Base-by-base conservation (phyloP, 2,888 invertebrate species). In the Syritta pipiens region DNA sequence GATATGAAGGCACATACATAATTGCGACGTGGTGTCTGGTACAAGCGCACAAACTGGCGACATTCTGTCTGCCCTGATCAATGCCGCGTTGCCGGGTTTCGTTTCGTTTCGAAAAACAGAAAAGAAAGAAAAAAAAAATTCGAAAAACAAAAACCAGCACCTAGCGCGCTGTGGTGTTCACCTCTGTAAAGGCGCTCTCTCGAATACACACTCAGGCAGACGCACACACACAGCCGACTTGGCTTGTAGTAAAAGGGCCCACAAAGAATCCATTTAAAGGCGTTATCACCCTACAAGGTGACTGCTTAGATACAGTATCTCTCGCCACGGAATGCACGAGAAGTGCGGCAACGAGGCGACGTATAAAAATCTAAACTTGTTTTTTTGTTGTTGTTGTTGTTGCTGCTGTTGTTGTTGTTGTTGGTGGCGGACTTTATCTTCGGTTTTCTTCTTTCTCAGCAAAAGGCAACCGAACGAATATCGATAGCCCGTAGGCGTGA, bases 51-150 rank as follows among this genome's bases (percentile, higher is more conserved):
- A 91, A 93, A 92, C 93, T 92, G 95, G 95, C 95, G 95, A 95
- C 95, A 95, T 94, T 94, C 94, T 95, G 95, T 95, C 95, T 95
- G 94, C 94, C 93, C 83, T 91, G 93, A 93, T 93, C 92, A 92
- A 86, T 87, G 91, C 93, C 87, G 82, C 89, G 94, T 93, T 94
- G 94, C 91, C 93, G 89, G 82, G 84, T 83, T 88, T 86, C 83
- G 14, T 26, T n/a, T n/a, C n/a, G n/a, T n/a, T n/a, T n/a, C n/a
- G n/a, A n/a, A n/a, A 7, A 17, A 6, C n/a, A 49, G 14, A 17
- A 12, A 20, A 26, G 22, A 17, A 35, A 14, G 20, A 14, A 40
- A 10, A 9, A 42, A 22, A 40, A 12, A 24, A 35, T 40, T 42
- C 6, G n/a, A 30, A 20, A 20, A 44, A 1, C 14, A 12, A 24